Percentiles rank a stretch among this genome's conserved stretches.
phyloP scores from a whole-genome alignment of 2,113 vertebrate genomes.

The Eulacestoma nigropectus region DNA sequence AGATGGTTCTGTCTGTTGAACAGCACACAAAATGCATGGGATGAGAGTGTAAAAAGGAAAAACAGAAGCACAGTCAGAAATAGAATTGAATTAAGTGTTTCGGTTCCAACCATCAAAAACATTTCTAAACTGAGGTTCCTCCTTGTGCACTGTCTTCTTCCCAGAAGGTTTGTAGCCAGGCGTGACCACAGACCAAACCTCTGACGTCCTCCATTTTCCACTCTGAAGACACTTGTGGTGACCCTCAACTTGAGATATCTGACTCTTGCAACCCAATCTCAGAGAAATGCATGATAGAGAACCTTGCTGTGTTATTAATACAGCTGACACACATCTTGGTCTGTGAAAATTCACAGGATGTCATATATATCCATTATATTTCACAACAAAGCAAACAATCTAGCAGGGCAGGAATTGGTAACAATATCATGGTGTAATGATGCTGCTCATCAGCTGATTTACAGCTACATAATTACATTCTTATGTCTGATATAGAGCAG shows the following conservation, averaged over 20 bases:
- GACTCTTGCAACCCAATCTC: not conserved
- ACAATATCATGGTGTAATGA: not conserved
- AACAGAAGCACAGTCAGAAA: not conserved
- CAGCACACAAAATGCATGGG: not conserved
- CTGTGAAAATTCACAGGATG: not conserved
- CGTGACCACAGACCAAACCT: not conserved
- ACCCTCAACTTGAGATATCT: not conserved
- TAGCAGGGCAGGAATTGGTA: not conserved
- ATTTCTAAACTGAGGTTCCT: not conserved
- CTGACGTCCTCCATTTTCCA: not conserved
- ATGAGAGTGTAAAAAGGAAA: not conserved
- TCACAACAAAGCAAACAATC: conserved; percentile 11
- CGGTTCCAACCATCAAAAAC: not conserved
- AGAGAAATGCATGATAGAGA: not conserved
- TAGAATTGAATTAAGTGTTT: not conserved
- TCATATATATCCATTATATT: not conserved
- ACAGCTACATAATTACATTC: not conserved
- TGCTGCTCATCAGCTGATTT: not conserved
- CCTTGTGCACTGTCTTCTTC: not conserved
- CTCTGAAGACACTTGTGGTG: not conserved
- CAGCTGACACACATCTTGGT: not conserved
- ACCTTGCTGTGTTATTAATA: not conserved
- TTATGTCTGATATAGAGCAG: not conserved
- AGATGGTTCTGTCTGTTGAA: conserved; percentile 43
- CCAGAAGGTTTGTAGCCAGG: not conserved